Conservation (phyloP, 2,113 vertebrate genomes). For the Marmota monax region DNA sequence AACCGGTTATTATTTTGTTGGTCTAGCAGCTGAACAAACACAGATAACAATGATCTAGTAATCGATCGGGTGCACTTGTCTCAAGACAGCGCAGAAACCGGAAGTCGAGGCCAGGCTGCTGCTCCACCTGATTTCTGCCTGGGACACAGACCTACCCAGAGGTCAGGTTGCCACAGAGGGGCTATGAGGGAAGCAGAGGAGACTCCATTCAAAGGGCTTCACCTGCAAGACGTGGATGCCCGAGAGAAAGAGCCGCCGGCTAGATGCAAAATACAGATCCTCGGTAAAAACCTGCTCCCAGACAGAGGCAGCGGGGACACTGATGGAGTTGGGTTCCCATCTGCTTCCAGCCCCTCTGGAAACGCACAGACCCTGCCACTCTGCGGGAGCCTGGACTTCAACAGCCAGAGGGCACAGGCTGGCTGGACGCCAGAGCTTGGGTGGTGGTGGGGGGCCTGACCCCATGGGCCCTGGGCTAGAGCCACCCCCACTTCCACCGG, state of each 20-base stretch:
- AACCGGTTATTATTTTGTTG: not conserved
- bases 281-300: not conserved
- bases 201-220: not conserved
- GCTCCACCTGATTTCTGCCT: not conserved
- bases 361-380: fast-evolving
- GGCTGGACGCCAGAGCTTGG: fast-evolving
- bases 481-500: not conserved
- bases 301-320: not conserved
- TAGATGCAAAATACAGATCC: not conserved
- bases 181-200: not conserved
- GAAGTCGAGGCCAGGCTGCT: not conserved
- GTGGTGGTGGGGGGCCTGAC: not conserved
- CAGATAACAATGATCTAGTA: not conserved
- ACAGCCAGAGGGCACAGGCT: not conserved
- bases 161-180: too few relatives aligned
- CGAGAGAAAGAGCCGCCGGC: not conserved
- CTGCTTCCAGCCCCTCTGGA: not conserved
- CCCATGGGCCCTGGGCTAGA: not conserved
- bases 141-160: not conserved
- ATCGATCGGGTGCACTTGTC: not conserved
- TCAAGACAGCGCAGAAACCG: not conserved
- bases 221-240: not conserved
- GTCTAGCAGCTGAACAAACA: not conserved
- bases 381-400: not conserved
- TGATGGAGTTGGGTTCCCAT: not conserved